Percentiles rank a stretch among this genome's conserved stretches.
These are phyloP conservation scores for Lepidostoma basale DNA, from an alignment of 1,140 invertebrate species.

Conservation along the genomic window DNA sequence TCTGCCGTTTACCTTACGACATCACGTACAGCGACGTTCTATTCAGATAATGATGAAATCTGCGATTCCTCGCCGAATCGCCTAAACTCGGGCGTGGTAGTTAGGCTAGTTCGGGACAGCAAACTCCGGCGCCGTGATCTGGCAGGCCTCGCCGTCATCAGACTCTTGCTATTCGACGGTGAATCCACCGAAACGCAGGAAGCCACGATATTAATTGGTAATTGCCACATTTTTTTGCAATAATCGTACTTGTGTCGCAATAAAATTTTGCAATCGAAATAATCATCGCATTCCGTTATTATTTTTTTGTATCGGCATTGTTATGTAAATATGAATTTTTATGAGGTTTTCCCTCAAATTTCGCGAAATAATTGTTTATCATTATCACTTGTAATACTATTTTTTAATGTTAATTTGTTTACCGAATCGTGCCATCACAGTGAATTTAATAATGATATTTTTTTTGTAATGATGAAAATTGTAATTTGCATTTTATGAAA, in stretches of 20 bases:
- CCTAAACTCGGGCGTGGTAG: constrained; percentile 46
- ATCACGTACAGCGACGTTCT: constrained; percentile 52
- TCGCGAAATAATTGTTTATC: no score
- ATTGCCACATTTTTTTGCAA: constrained; percentile 23
- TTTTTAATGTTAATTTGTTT: no score
- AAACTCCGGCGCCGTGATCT: constrained; percentile 49
- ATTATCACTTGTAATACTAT: no score
- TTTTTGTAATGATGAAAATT: no score
- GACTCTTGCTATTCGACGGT: constrained; percentile 51
- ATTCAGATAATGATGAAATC: constrained; percentile 56
- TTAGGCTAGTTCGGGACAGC: constrained; percentile 49
- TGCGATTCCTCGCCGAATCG: constrained; percentile 30
- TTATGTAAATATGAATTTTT: no score
- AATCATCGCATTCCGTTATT: no score
- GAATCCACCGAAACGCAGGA: constrained; percentile 56
- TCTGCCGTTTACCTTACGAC: constrained; percentile 58
- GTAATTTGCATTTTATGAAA: no score
- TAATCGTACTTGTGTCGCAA: neutral
- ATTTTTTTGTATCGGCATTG: no score
- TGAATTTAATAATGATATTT: no score
- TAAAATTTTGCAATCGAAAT: no score
- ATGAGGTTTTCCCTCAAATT: no score
- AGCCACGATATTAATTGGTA: constrained; percentile 58
- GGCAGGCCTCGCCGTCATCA: constrained; percentile 51
- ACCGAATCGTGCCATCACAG: no score